Base-by-base conservation (phyloP, 2,888 invertebrate species). In the Micoletzkya japonica region DNA sequence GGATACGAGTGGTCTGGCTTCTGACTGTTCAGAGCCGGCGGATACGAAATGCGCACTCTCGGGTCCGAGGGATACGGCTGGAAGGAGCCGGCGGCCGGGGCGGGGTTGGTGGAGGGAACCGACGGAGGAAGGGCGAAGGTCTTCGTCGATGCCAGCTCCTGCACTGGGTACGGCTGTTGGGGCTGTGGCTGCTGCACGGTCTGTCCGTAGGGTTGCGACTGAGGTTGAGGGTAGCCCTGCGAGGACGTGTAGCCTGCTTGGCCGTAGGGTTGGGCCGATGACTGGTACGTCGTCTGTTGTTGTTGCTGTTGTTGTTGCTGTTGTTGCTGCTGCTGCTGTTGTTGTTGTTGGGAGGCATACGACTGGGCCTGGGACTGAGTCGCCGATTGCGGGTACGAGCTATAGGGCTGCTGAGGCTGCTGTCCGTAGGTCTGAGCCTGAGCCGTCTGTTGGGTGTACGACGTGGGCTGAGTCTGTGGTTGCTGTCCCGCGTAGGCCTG, bases 311-410 rank as follows among this genome's bases (percentile, higher is more conserved):
- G 58, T n/a, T 34, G 36, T 2, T 28, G 57, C 32, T 30, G 30
- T 57, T 57, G 57, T 24, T 54, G 54, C 4, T 57, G 57, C 57
- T 17, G 28, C 57, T 57, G 57, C 36, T 36, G 59, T 17, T 58
- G 58, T 32, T 24, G 58, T 34, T 58, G 58, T 58, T 58, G 58
- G 32, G 58, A n/a, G 7, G 54, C 54, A 24, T 44, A n/a, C 49
- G 49, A 44, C 49, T 44, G 49, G 14, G n/a, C 49, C n/a, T 14
- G 49, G 14, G 49, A n/a, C 49, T 44, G 14, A n/a, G 49, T n/a
- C n/a, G 49, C 14, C n/a, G 49, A n/a, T 17, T 14, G 49, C 49
- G 14, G 49, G 14, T 44, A n/a, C n/a, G 49, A n/a, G 14, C 14
- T 14, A 17, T 44, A n/a, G 14, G 14, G 49, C n/a, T 44, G 49